Evolutionary conservation across 2,113 vertebrate species (phyloP), one percentile per base, ranked within the genome.

Genomic region (Lampris incognitus): DNA sequence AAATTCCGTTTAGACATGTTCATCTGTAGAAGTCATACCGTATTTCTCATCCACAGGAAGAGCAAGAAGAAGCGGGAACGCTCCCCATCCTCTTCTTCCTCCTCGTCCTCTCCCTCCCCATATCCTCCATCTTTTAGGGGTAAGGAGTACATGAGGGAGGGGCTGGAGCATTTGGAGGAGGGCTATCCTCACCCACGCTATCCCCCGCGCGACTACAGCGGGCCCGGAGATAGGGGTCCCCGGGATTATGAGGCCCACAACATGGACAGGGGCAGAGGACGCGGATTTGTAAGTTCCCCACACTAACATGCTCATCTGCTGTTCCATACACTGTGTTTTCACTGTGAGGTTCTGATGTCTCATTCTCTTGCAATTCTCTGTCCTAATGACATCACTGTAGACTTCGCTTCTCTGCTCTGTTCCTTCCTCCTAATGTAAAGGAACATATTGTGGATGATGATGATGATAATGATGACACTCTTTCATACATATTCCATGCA

Each of bases 11-110:
- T 13, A 54, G 4, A 4, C 8, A 11, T 13, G 5, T 55, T 54
- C 1, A 5, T 13, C 52, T 13, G 52, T 54, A 54, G n/a, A 13
- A 11, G 2, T 55, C 51, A 54, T 46, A 46, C 7, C 7, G 44
- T 46, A 46, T n/a, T 54, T n/a, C 6, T 55, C 10, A n/a, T 55
- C 51, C 6, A 52, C 89, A 99, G 98, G 94, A 99, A 99, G 82
- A 96, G 95, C 74, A 96, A 98, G 75, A 95, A 97, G 93, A 95
- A 96, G 13, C 95, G 97, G 2, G 97, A 98, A 68, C 94, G 97
- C 38, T 98, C 98, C 74, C 95, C 97, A 0, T 98, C 97, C 7
- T 97, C 96, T 0, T 99, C 97, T 0, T 97, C 97, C 0, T 98
- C 97, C 0, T 98, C 98, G 0, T 98, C 95, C 38, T 98, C 98